Conservation (phyloP, 2,113 vertebrate genomes). For the Ameiurus melas region DNA sequence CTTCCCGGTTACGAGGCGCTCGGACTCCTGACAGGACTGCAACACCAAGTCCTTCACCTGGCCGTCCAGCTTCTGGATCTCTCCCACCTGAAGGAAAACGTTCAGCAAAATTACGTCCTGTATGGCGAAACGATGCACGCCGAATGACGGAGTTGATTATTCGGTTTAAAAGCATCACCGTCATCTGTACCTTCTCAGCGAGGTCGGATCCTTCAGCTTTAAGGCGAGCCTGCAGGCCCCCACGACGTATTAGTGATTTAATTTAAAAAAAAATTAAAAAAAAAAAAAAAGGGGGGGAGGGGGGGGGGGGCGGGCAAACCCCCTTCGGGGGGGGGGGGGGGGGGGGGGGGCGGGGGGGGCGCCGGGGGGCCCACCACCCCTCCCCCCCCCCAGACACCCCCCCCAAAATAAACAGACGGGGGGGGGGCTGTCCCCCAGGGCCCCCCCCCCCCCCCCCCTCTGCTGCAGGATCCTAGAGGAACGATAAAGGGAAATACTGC, state of each 20-base stretch:
- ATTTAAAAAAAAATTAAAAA: too few relatives aligned
- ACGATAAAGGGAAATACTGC: background rate
- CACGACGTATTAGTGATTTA: too few relatives aligned
- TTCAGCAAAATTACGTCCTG: background rate
- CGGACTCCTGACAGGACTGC: slow-evolving; percentile 88
- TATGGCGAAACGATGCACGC: background rate
- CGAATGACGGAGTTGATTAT: background rate
- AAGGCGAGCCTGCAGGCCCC: slow-evolving; percentile 88
- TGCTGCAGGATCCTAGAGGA: slow-evolving; percentile 87
- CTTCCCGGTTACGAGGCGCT: slow-evolving; percentile 92
- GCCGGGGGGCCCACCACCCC: too few relatives aligned
- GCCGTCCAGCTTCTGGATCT: slow-evolving; percentile 93
- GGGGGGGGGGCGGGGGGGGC: too few relatives aligned
- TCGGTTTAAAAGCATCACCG: background rate
- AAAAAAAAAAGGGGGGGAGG: too few relatives aligned
- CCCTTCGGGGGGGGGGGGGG: too few relatives aligned
- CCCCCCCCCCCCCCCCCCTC: too few relatives aligned
- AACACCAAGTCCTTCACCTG: slow-evolving; percentile 95
- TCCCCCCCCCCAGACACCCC: too few relatives aligned
- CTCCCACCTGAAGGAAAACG: slow-evolving; percentile 70
- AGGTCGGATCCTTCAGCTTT: slow-evolving; percentile 94
- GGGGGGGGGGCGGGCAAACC: too few relatives aligned
- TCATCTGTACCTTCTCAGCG: slow-evolving; percentile 82
- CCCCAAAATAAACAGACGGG: too few relatives aligned
- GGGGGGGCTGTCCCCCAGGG: too few relatives aligned